A percentile compares a stretch with the other conserved stretches of the same genome.
These are phyloP conservation scores for Morinoia aosen DNA, from an alignment of 2,888 invertebrate species.

Conservation along the genomic window DNA sequence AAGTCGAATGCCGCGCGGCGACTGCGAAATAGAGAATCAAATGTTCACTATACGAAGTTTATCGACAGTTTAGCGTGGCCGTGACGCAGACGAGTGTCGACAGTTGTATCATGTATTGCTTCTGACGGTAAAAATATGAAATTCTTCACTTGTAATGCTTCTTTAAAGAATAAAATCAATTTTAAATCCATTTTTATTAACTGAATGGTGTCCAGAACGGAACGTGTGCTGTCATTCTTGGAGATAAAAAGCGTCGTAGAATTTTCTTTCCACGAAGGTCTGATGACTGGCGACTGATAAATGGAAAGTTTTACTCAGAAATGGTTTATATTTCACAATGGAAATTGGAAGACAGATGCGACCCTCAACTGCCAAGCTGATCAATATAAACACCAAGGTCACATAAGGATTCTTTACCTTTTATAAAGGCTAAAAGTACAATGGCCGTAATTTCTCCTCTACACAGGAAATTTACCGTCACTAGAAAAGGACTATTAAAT, in stretches of 20 bases:
- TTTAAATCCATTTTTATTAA: too few relatives aligned
- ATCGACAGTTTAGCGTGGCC: background rate
- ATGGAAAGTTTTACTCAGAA: background rate
- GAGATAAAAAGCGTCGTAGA: background rate
- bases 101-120: background rate
- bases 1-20: background rate
- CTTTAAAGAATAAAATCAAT: too few relatives aligned
- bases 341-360: background rate
- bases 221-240: too few relatives aligned
- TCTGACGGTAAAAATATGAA: background rate
- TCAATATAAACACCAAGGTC: background rate
- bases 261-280: background rate
- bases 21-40: too few relatives aligned
- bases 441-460: too few relatives aligned
- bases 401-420: background rate
- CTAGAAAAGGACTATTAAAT: background rate
- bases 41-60: too few relatives aligned
- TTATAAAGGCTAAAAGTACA: background rate
- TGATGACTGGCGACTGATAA: background rate
- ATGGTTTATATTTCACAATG: background rate
- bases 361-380: background rate
- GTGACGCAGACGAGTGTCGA: background rate
- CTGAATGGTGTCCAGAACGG: too few relatives aligned
- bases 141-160: too few relatives aligned
- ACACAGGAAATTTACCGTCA: too few relatives aligned